phyloP scores from a whole-genome alignment of 2,888 invertebrate genomes.

The Sesia bembeciformis region DNA sequence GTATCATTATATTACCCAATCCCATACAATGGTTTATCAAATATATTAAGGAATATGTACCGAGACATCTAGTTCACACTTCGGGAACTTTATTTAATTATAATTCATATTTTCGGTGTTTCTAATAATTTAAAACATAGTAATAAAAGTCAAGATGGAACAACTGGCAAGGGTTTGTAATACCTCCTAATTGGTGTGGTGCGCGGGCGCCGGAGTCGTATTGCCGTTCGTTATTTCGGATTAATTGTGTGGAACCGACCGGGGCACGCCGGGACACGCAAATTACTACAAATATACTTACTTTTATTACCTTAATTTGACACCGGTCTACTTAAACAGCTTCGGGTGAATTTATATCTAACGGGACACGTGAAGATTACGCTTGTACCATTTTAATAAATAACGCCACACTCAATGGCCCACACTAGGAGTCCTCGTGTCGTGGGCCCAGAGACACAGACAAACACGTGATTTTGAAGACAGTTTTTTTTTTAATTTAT shows the following conservation, averaged over 20 bases:
- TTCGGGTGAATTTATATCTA: neutral
- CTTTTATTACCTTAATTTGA: constrained; percentile 1
- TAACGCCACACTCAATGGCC: too few species aligned
- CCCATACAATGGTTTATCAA: too few species aligned
- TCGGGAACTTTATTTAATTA: too few species aligned
- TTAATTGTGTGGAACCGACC: constrained; percentile 67
- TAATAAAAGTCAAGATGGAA: constrained; percentile 14
- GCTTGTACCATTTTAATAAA: too few species aligned
- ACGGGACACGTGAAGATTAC: neutral
- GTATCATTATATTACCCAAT: too few species aligned
- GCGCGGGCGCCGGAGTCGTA: constrained; percentile 50
- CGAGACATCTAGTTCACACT: too few species aligned
- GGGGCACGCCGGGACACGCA: constrained; percentile 54
- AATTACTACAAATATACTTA: constrained; percentile 8
- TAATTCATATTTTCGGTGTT: neutral
- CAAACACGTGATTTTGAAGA: too few species aligned
- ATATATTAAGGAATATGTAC: too few species aligned
- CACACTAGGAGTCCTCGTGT: too few species aligned
- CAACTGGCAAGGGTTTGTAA: constrained; percentile 23
- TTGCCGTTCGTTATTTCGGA: constrained; percentile 65
- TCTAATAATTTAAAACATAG: constrained; percentile 3
- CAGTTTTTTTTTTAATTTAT: too few species aligned
- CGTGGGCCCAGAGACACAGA: too few species aligned
- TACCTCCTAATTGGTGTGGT: constrained; percentile 47
- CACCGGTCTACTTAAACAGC: neutral